A percentile compares a stretch with the other conserved stretches of the same genome.
These are phyloP conservation scores for Nothobranchius furzeri DNA, from an alignment of 2,113 vertebrate genomes.

Conservation along the genomic window DNA sequence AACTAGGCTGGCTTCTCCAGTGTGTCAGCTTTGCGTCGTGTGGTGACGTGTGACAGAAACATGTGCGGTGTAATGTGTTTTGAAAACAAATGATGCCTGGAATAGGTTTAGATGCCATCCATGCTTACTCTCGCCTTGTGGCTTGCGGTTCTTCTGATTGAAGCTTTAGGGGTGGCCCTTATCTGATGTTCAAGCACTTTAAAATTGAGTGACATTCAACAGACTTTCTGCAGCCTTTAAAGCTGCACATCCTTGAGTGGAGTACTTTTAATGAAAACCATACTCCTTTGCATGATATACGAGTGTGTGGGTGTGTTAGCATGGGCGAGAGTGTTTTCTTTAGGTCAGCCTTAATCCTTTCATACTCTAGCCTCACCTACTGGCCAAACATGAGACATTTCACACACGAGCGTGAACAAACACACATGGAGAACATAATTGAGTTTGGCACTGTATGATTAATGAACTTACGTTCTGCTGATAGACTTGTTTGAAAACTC, in stretches of 20 bases:
- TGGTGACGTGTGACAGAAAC: conserved; percentile 42
- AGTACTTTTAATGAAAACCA: neutral
- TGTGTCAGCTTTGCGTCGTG: conserved; percentile 3
- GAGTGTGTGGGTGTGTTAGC: neutral
- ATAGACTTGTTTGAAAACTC: conserved; percentile 7
- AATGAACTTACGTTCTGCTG: conserved; percentile 38
- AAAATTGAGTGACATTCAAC: conserved; percentile 28
- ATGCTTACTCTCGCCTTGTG: neutral
- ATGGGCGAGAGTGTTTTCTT: neutral
- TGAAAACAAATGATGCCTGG: conserved; percentile 1
- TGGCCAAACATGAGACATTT: conserved; percentile 33
- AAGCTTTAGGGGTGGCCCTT: conserved; percentile 5
- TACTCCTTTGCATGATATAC: neutral
- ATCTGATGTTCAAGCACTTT: conserved; percentile 17
- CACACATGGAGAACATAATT: neutral
- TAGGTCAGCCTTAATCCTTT: conserved; percentile 6
- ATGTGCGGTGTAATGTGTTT: conserved; percentile 22
- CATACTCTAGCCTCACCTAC: conserved; percentile 60
- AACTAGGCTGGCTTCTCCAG: conserved; percentile 32
- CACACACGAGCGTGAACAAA: neutral
- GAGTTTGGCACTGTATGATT: conserved; percentile 26
- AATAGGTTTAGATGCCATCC: conserved; percentile 12
- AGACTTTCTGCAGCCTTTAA: conserved; percentile 12
- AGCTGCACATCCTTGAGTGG: conserved; percentile 3
- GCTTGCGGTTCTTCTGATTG: neutral